These are phyloP conservation scores for Etheostoma nigrum DNA, from an alignment of 2,797 vertebrate genomes.

Conservation along the genomic window DNA sequence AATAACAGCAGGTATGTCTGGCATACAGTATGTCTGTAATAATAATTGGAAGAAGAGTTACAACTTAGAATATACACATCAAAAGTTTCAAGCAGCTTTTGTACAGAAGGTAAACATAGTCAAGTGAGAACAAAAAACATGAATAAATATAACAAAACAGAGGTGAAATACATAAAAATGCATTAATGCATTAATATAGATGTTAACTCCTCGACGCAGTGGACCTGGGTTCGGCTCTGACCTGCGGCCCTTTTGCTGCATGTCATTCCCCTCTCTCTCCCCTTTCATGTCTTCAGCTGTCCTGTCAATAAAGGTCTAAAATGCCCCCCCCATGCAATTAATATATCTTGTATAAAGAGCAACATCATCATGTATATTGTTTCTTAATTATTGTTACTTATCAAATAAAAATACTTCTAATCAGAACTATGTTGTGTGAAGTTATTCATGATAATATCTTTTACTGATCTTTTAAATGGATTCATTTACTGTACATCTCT, in stretches of 20 bases:
- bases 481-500: neutral
- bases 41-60: neutral
- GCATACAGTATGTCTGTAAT: neutral
- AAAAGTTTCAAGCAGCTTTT: constrained; percentile 1
- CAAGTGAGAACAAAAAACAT: neutral
- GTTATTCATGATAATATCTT: neutral
- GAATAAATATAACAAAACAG: neutral
- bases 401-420: neutral
- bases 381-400: neutral
- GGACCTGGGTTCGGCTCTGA: no score
- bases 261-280: no score
- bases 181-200: no score
- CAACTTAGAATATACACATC: neutral
- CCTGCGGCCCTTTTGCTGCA: no score
- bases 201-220: no score
- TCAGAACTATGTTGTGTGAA: neutral
- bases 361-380: neutral
- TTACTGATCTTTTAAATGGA: neutral
- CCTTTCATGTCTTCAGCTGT: no score
- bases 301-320: no score
- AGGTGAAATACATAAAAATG: neutral
- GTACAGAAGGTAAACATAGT: neutral
- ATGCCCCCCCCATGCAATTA: neutral
- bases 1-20: neutral
- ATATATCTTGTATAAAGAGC: neutral